Conservation (phyloP, 2,113 vertebrate species). For the Cheilinus undulatus region DNA sequence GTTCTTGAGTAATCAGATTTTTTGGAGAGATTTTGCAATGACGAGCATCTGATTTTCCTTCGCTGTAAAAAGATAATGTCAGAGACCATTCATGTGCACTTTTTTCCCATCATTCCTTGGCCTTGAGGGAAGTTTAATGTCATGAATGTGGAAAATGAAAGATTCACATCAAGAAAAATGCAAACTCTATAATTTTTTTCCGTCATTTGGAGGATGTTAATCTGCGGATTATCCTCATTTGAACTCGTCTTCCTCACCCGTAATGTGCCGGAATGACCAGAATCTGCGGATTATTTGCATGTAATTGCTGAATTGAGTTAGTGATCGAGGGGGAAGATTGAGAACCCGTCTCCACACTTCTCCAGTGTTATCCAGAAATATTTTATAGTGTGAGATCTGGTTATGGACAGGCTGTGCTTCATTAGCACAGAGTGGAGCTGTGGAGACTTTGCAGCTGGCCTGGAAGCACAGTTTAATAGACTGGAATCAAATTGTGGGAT, state of each 20-base stretch:
- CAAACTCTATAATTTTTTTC: conserved; percentile 18
- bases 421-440: conserved; percentile 66
- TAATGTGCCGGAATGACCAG: conserved; percentile 10
- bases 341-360: conserved; percentile 16
- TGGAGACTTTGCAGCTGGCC: conserved; percentile 64
- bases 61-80: conserved; percentile 12
- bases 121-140: not conserved
- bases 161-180: not conserved
- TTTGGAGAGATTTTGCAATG: conserved; percentile 33
- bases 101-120: not conserved
- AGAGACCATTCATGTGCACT: not conserved
- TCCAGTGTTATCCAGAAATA: conserved; percentile 45
- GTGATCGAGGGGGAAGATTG: conserved; percentile 43
- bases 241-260: conserved; percentile 10
- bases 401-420: conserved; percentile 68
- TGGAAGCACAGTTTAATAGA: conserved; percentile 69
- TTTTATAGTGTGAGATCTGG: conserved; percentile 59
- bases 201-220: conserved; percentile 9
- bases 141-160: conserved; percentile 6
- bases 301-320: conserved; percentile 55
- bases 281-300: conserved; percentile 63
- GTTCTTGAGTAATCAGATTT: conserved; percentile 59
- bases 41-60: conserved; percentile 1
- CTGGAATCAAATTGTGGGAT: conserved; percentile 62
- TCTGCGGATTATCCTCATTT: conserved; percentile 18